phyloP scores from a whole-genome alignment of 1,140 invertebrate species.

The Chironomus striatipennis region DNA sequence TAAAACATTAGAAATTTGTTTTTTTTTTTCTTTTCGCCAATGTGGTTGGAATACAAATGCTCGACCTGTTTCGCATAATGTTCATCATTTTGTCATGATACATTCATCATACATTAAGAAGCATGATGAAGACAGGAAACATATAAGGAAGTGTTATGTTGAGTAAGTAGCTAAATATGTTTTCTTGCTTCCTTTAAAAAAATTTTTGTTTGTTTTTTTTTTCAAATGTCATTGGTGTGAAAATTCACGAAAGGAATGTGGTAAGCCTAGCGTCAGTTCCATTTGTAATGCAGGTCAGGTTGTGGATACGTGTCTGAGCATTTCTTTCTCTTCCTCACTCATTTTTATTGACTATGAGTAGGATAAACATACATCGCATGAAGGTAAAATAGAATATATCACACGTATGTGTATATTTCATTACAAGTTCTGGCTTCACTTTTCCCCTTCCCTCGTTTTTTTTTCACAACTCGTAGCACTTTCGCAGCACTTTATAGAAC shows the following conservation, averaged over 20 bases:
- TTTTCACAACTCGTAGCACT: neutral
- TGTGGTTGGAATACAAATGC: neutral
- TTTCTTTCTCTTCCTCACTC: neutral
- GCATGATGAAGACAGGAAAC: too few relatives aligned
- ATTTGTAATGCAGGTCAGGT: slow-evolving; percentile 1
- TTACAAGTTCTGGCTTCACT: neutral
- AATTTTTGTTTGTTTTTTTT: too few relatives aligned
- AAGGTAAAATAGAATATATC: neutral
- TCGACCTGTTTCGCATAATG: too few relatives aligned
- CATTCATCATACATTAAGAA: neutral
- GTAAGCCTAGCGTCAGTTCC: neutral
- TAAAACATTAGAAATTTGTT: neutral
- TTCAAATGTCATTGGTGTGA: neutral
- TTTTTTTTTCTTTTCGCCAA: neutral
- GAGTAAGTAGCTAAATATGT: neutral
- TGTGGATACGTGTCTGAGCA: neutral
- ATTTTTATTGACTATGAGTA: slow-evolving; percentile 14
- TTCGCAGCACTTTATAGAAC: slow-evolving; percentile 1
- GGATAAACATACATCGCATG: neutral
- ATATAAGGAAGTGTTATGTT: too few relatives aligned
- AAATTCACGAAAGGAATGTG: neutral
- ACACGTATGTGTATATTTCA: slow-evolving; percentile 2
- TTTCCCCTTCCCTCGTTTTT: neutral
- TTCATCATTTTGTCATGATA: neutral
- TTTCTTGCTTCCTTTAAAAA: neutral